Conservation (phyloP, 1,140 invertebrate genomes). For the Pseudomyrmex flavicornis region DNA sequence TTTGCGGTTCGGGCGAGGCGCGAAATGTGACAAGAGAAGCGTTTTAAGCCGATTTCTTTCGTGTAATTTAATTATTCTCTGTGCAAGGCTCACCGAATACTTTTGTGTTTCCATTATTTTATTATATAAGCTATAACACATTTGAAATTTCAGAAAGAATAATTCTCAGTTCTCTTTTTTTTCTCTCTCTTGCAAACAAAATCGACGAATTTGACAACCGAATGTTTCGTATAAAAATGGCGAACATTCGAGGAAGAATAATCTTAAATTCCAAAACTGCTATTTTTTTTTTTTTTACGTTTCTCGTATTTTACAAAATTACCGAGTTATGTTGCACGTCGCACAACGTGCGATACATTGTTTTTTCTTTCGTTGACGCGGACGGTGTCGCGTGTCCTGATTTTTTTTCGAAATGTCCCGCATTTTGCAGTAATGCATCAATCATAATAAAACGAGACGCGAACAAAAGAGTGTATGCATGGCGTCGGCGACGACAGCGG, state of each 20-base stretch:
- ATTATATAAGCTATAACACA: not conserved
- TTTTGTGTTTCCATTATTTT: no score
- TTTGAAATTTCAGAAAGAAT: not conserved
- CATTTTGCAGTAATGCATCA: not conserved
- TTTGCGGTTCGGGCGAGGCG: slow-evolving; percentile 17
- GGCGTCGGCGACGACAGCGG: not conserved
- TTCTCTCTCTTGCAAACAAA: not conserved
- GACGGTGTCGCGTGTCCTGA: not conserved
- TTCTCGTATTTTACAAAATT: not conserved
- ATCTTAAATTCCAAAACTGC: not conserved
- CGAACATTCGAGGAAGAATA: not conserved
- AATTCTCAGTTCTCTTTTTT: no score
- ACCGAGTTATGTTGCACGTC: not conserved
- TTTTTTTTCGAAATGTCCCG: not conserved
- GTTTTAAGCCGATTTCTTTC: not conserved
- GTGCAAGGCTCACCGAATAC: not conserved
- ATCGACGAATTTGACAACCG: not conserved
- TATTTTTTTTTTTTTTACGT: not conserved
- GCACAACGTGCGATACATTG: not conserved
- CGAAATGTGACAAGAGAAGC: not conserved
- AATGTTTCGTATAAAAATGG: not conserved
- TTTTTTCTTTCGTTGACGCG: no score
- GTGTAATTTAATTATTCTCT: not conserved
- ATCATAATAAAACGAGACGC: slow-evolving; percentile 27
- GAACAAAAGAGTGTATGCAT: slow-evolving; percentile 44